A percentile compares a stretch with the other conserved stretches of the same genome.
phyloP scores from a whole-genome alignment of 1,140 invertebrate species.

The Carcinoscorpius rotundicauda region DNA sequence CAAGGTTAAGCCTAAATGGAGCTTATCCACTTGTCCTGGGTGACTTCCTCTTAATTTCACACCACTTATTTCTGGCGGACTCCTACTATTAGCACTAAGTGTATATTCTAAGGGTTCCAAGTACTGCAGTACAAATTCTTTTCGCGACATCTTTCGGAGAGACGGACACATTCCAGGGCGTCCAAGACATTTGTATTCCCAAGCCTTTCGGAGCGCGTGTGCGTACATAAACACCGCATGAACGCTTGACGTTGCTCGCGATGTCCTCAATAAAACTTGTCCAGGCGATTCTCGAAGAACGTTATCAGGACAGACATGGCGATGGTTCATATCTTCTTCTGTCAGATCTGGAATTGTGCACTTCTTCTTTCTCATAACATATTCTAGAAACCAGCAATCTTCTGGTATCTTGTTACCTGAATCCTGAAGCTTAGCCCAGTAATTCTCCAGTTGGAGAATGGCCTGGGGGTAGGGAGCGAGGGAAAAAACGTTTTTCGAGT shows the following conservation, averaged over 20 bases:
- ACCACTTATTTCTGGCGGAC: slow-evolving; percentile 19
- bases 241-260: slow-evolving; percentile 33
- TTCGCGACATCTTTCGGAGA: slow-evolving; percentile 27
- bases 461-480: slow-evolving; percentile 12
- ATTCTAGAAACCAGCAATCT: slow-evolving; percentile 15
- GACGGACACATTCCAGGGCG: slow-evolving; percentile 29
- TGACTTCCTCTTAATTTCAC: slow-evolving; percentile 7
- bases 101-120: slow-evolving; percentile 25
- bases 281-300: slow-evolving; percentile 25
- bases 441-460: slow-evolving; percentile 14
- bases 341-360: slow-evolving; percentile 12
- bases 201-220: slow-evolving; percentile 32
- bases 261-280: slow-evolving; percentile 26
- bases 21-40: slow-evolving; percentile 14
- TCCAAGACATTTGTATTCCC: slow-evolving; percentile 28
- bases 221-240: slow-evolving; percentile 36
- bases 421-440: slow-evolving; percentile 15
- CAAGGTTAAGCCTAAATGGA: slow-evolving; percentile 14
- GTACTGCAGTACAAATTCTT: slow-evolving; percentile 32
- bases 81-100: slow-evolving; percentile 23
- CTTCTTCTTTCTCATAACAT: slow-evolving; percentile 15
- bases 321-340: too few species aligned
- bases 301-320: too few species aligned
- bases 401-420: neutral
- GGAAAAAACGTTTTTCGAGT: slow-evolving; percentile 9